phyloP scores from a whole-genome alignment of 2,888 invertebrate genomes.

The Harmothoe impar region DNA sequence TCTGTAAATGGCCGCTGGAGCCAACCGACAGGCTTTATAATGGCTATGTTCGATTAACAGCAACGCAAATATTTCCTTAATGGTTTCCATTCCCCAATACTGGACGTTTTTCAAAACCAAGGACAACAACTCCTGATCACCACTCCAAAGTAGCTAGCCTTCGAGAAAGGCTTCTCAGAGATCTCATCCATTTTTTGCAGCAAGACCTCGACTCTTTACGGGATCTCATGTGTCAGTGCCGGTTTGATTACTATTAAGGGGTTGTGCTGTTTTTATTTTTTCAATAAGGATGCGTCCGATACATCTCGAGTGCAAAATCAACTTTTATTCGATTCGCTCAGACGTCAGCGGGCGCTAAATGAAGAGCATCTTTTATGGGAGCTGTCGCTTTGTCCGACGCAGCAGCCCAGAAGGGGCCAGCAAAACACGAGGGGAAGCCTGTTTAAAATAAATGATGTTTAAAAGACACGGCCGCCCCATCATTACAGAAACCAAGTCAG shows the following conservation, averaged over 20 bases:
- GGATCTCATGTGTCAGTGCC: not conserved
- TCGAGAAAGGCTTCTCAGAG: too few species aligned
- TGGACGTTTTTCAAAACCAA: too few species aligned
- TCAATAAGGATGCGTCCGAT: not conserved
- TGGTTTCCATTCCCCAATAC: too few species aligned
- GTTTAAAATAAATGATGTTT: conserved; percentile 23
- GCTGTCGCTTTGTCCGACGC: not conserved
- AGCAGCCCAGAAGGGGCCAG: not conserved
- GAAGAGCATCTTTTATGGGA: conserved; percentile 3
- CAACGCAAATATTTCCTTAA: too few species aligned
- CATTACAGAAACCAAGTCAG: conserved; percentile 11
- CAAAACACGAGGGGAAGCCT: not conserved
- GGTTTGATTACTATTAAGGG: conserved; percentile 7
- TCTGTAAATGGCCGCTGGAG: too few species aligned
- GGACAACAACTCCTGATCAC: too few species aligned
- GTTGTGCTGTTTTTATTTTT: not conserved
- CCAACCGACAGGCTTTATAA: too few species aligned
- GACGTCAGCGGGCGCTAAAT: conserved; percentile 26
- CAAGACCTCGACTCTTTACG: not conserved
- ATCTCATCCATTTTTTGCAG: not conserved
- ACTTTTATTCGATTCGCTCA: not conserved
- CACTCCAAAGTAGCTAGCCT: too few species aligned
- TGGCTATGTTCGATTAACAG: too few species aligned
- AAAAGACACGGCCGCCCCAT: not conserved
- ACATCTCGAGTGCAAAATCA: not conserved